Evolutionary conservation across 2,888 invertebrate species (phyloP).

Genomic region (Chelonus formosanus): DNA sequence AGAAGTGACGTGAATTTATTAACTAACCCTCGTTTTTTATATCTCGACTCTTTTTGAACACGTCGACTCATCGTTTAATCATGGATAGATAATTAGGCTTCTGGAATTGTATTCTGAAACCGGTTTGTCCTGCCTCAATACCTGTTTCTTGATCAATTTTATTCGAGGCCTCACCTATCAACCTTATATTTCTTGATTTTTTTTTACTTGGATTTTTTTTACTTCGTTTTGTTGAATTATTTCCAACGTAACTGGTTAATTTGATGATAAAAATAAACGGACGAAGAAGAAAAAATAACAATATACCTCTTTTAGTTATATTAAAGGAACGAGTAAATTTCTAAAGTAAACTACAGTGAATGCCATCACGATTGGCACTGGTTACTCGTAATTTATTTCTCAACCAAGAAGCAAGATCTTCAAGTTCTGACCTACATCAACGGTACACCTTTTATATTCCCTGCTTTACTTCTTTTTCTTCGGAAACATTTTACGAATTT

Average conservation of each 20-base stretch:
- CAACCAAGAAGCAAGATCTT: neutral
- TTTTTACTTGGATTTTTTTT: neutral
- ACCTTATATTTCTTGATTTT: conserved; percentile 6
- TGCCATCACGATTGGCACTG: neutral
- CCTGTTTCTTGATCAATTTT: conserved; percentile 27
- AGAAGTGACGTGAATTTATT: conserved; percentile 28
- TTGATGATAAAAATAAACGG: neutral
- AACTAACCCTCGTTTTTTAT: conserved; percentile 26
- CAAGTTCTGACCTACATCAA: conserved; percentile 26
- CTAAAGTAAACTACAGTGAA: no score
- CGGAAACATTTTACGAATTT: neutral
- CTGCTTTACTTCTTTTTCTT: conserved; percentile 4
- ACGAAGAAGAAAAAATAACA: no score
- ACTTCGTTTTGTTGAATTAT: conserved; percentile 11
- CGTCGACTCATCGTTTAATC: conserved; percentile 41
- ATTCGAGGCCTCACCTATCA: conserved; percentile 10
- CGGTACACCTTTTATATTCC: neutral
- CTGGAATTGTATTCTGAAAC: conserved; percentile 50
- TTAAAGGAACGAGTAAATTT: no score
- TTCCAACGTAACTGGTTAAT: neutral
- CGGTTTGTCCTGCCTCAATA: conserved; percentile 41
- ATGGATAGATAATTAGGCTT: conserved; percentile 43
- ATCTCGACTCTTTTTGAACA: conserved; percentile 24
- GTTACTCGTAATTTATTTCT: conserved; percentile 1
- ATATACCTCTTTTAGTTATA: no score